A percentile compares a stretch with the other conserved stretches of the same genome.
These are phyloP conservation scores for Stigmatopora argus DNA, from an alignment of 2,113 vertebrate genomes.

Conservation along the genomic window DNA sequence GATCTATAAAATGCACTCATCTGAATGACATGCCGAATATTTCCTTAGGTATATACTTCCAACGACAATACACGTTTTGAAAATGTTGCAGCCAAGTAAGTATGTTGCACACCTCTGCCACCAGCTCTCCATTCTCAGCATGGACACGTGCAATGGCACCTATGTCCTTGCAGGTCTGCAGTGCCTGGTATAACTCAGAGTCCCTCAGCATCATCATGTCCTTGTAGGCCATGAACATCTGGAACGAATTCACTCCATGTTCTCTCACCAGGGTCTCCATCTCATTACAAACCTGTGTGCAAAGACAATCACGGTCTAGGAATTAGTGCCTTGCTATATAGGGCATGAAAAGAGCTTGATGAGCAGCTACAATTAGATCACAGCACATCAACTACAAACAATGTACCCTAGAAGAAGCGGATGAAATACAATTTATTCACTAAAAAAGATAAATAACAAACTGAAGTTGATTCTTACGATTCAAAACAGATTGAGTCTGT, in stretches of 20 bases:
- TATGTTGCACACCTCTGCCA: conserved; percentile 78
- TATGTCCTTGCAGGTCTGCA: conserved; percentile 87
- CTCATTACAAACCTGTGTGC: conserved; percentile 81
- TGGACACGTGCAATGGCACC: conserved; percentile 89
- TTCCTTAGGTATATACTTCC: background rate
- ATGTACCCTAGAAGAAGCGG: background rate
- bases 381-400: conserved; percentile 11
- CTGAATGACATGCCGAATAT: background rate
- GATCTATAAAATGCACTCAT: background rate
- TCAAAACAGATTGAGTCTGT: too few species aligned
- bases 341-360: conserved; percentile 47
- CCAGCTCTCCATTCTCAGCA: conserved; percentile 92
- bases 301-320: conserved; percentile 1
- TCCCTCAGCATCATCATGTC: conserved; percentile 94
- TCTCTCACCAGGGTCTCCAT: conserved; percentile 93
- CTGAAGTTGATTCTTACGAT: background rate
- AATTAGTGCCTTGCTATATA: conserved; percentile 32
- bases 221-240: conserved; percentile 98
- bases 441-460: conserved; percentile 8
- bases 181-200: conserved; percentile 88
- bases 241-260: conserved; percentile 95
- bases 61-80: background rate
- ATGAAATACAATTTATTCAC: conserved; percentile 3
- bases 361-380: conserved; percentile 31
- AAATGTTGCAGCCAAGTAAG: background rate